Evolutionary conservation across 2,113 vertebrate genomes (phyloP).

Genomic region (Mustelus asterias): DNA sequence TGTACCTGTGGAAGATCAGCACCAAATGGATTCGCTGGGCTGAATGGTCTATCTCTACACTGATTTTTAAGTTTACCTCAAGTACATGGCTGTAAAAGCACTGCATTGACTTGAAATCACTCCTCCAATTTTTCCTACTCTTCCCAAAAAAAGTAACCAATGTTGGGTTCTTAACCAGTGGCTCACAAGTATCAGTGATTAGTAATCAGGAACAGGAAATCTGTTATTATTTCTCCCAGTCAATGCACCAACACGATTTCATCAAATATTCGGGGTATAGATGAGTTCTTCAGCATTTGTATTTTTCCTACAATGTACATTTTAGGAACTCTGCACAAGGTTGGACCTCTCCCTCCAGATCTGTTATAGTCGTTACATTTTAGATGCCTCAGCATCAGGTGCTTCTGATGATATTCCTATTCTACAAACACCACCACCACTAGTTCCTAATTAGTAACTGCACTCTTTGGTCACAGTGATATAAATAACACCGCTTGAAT

Average conservation of each 20-base stretch:
- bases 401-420: no score
- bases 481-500: background rate
- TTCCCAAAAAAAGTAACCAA: background rate
- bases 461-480: background rate
- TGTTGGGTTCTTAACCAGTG: background rate
- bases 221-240: background rate
- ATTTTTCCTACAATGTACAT: no score
- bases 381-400: no score
- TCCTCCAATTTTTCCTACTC: background rate
- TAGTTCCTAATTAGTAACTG: background rate
- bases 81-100: background rate
- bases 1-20: background rate
- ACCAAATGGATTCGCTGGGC: no score
- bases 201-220: background rate
- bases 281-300: no score
- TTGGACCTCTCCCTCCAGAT: no score
- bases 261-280: no score
- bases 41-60: no score
- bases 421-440: no score
- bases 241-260: background rate
- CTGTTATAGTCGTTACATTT: no score
- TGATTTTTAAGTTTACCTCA: background rate
- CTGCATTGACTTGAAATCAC: background rate
- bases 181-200: background rate
- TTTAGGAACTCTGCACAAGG: no score